Evolutionary conservation across 92 coral and sea anemone genomes (phyloP).

Genomic region (Porites cylindrica): DNA sequence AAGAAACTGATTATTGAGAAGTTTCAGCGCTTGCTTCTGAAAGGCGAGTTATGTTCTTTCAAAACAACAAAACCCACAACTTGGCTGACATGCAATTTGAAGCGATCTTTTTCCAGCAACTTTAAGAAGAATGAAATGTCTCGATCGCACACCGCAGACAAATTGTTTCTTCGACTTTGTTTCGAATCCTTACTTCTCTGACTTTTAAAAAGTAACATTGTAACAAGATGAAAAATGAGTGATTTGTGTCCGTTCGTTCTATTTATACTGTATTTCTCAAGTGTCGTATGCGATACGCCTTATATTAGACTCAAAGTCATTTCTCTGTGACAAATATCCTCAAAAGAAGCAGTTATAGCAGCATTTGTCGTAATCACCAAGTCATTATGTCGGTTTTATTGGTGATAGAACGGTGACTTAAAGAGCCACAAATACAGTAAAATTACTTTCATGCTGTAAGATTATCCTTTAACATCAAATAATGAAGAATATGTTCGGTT

Average conservation of each 20-base stretch:
- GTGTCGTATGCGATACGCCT: slow-evolving; percentile 47
- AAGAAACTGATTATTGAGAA: background rate
- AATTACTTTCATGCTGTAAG: slow-evolving; percentile 61
- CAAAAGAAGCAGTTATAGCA: slow-evolving; percentile 84
- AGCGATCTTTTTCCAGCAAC: background rate
- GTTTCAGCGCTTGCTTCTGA: background rate
- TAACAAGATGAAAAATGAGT: slow-evolving; percentile 1
- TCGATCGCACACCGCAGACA: background rate
- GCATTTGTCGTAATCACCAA: slow-evolving; percentile 81
- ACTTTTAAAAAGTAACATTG: background rate
- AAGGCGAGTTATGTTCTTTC: background rate
- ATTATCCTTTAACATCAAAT: slow-evolving; percentile 46
- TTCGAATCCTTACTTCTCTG: background rate
- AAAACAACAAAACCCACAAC: background rate
- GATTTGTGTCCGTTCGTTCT: slow-evolving; percentile 40
- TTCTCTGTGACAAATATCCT: slow-evolving; percentile 86
- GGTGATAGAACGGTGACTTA: slow-evolving; percentile 76
- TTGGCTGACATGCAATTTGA: background rate
- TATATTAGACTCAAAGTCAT: slow-evolving; percentile 57
- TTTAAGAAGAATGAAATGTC: no score
- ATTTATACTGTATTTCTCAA: slow-evolving; percentile 33
- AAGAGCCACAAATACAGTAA: slow-evolving; percentile 40
- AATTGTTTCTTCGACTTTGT: background rate
- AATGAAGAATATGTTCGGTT: slow-evolving; percentile 37
- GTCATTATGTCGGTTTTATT: slow-evolving; percentile 83